Base-by-base conservation (phyloP, 2,888 invertebrate species). In the Adelphocoris suturalis region DNA sequence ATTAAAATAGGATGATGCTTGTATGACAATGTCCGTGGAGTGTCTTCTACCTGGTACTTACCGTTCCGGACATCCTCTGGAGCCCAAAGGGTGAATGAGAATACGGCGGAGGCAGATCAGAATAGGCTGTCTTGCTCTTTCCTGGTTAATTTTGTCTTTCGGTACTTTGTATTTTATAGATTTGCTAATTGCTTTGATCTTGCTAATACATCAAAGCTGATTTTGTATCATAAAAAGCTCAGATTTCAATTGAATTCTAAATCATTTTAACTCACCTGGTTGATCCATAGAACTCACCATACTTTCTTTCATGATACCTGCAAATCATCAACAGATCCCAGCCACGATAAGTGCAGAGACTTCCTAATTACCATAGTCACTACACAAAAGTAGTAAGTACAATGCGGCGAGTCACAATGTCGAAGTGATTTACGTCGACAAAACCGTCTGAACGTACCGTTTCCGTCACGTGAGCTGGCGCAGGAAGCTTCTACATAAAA, bases 401-500 rank as follows among this genome's bases (percentile, higher is more conserved):
- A 68, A 68, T 68, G 23, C 68, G 12, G 13, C 68, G 23, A 68
- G 46, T 78, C 37, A 78, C 78, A 78, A 78, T 46, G 78, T 46
- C 68, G 19, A 46, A 78, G 78, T 78, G 46, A 78, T 78, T 78
- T 46, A 78, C 78, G 46, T 47, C 47, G 78, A 78, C 78, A 78
- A 78, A 78, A 78, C 78, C 37, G 19, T 46, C 78, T 16, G 78
- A 78, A 46, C 37, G 78, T 78, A 78, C 46, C 47, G 78, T 78
- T 78, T 78, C 78, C 78, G 78, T 19, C 78, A 47, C 46, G 78
- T 78, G 78, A 78, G 37, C 78, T 19, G 52, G 23, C 16, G 78
- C 78, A 78, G 78, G 78, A 78, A 78, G 78, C 78, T 46, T n/a
- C 46, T 12, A 78, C 78, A 78, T 47, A 78, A 19, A 78, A 46